Conservation (phyloP, 2,888 invertebrate species). For the Charanyca ferruginea region DNA sequence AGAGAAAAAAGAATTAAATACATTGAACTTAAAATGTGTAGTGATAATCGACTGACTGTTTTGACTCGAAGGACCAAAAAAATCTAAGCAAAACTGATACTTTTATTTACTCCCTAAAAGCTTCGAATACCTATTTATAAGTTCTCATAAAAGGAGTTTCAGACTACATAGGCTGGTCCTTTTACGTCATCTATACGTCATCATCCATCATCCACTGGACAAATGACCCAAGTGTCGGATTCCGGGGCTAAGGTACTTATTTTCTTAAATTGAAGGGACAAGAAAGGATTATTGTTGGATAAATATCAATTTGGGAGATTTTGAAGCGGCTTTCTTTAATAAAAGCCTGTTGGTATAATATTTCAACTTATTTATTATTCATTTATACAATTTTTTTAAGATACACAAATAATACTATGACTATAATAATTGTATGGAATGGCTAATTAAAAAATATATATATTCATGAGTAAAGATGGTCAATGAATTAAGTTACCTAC, state of each 20-base stretch:
- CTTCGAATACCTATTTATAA: constrained; percentile 27
- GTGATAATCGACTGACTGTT: neutral
- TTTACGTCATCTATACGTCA: constrained; percentile 60
- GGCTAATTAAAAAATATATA: no score
- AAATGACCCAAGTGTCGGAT: constrained; percentile 58
- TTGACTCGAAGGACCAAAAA: constrained; percentile 25
- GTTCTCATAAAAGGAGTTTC: constrained; percentile 42
- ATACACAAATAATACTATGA: no score
- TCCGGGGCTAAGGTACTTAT: constrained; percentile 34
- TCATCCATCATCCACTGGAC: constrained; percentile 60
- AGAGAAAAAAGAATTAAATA: no score
- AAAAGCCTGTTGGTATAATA: neutral
- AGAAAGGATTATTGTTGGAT: constrained; percentile 42
- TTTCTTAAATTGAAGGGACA: constrained; percentile 40
- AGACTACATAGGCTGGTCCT: constrained; percentile 29
- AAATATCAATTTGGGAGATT: constrained; percentile 2
- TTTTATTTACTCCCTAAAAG: constrained; percentile 39
- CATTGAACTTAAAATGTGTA: no score
- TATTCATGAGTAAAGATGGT: no score
- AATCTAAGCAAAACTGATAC: constrained; percentile 6
- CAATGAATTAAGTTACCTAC: no score
- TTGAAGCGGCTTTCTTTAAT: neutral
- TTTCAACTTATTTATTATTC: no score
- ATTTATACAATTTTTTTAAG: no score
- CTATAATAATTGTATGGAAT: no score